A percentile compares a stretch with the other conserved stretches of the same genome.
phyloP scores from a whole-genome alignment of 2,888 invertebrate genomes.

The Plusia festucae region DNA sequence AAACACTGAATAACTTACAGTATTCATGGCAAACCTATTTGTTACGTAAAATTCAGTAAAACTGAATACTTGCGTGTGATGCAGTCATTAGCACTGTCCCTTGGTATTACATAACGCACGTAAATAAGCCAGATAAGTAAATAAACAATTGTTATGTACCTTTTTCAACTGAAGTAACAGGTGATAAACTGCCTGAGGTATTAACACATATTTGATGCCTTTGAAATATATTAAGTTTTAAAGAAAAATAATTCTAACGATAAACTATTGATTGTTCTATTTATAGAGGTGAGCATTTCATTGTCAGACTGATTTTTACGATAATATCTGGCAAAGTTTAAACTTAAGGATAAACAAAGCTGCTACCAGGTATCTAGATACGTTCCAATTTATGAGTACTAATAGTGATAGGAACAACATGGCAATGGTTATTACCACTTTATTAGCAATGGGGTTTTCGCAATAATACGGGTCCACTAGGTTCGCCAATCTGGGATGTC shows the following conservation, averaged over 20 bases:
- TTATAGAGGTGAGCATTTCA: background rate
- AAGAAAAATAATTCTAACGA: background rate
- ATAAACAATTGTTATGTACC: constrained; percentile 5
- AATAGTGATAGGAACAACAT: too few species aligned
- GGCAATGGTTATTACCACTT: too few species aligned
- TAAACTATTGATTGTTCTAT: background rate
- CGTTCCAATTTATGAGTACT: too few species aligned
- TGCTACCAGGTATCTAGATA: too few species aligned
- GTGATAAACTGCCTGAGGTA: background rate
- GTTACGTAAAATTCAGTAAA: background rate
- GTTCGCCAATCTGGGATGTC: too few species aligned
- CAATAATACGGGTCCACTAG: too few species aligned
- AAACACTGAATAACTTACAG: background rate
- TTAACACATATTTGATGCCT: background rate
- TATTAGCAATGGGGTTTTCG: too few species aligned
- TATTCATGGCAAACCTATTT: background rate
- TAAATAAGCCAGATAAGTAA: background rate
- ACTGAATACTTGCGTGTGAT: constrained; percentile 14
- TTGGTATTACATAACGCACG: background rate
- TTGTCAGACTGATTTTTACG: too few species aligned
- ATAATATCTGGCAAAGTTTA: too few species aligned
- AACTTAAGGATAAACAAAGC: too few species aligned
- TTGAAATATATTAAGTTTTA: background rate
- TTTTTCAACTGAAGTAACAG: background rate
- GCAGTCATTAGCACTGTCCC: constrained; percentile 18